Conservation (phyloP, 2,888 invertebrate genomes). For the Megastigmus dorsalis region DNA sequence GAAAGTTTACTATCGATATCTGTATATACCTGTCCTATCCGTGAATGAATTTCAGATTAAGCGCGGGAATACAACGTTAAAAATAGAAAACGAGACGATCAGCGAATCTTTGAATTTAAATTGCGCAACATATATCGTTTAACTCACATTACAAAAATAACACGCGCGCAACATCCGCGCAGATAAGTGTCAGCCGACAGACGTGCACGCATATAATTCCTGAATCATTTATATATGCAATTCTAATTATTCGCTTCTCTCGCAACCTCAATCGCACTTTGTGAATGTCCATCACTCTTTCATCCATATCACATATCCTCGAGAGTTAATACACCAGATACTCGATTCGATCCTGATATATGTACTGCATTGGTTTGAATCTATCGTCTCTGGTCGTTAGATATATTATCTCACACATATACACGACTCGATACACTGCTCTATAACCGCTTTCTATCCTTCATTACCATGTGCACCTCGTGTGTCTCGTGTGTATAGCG, state of each 20-base stretch:
- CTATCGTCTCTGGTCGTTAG: no score
- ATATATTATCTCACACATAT: no score
- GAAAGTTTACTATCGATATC: no score
- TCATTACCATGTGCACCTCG: no score
- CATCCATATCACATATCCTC: no score
- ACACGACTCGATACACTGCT: no score
- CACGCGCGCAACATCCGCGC: no score
- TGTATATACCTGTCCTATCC: neutral
- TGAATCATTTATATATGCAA: neutral
- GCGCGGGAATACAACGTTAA: neutral
- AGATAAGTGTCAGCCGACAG: neutral
- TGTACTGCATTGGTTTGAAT: no score
- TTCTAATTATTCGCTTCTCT: constrained; percentile 9
- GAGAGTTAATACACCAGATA: no score
- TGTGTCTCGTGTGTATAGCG: no score
- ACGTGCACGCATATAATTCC: neutral
- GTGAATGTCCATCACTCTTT: neutral
- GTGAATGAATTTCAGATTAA: neutral
- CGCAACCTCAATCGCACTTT: neutral
- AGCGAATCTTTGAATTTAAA: neutral
- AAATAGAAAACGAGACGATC: constrained; percentile 11
- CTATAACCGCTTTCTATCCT: no score
- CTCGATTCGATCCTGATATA: no score
- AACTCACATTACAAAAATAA: constrained; percentile 8
- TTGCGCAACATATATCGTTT: neutral